phyloP scores from a whole-genome alignment of 2,797 vertebrate species.

The Geotrypetes seraphini region DNA sequence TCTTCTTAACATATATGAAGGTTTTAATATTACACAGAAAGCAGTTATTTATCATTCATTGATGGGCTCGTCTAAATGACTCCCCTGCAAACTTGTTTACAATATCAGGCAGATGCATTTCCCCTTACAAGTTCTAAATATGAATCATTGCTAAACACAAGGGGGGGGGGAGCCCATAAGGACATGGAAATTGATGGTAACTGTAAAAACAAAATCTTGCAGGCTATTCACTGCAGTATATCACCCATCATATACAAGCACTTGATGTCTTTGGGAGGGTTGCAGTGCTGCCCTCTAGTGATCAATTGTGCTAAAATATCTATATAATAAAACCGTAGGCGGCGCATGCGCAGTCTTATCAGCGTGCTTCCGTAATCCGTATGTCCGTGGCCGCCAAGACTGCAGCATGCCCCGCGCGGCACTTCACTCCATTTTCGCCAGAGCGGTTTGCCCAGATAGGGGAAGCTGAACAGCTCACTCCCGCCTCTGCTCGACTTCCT shows the following conservation, averaged over 20 bases:
- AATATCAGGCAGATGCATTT: background rate
- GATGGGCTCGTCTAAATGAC: background rate
- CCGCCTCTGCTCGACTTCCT: too few relatives aligned
- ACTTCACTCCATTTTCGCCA: too few relatives aligned
- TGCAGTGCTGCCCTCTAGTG: conserved; percentile 48
- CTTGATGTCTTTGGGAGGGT: too few relatives aligned
- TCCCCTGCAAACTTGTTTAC: too few relatives aligned
- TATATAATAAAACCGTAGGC: too few relatives aligned
- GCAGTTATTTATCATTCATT: background rate
- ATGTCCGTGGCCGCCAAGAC: too few relatives aligned
- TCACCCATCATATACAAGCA: background rate
- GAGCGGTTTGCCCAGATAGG: too few relatives aligned
- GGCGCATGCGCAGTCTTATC: too few relatives aligned
- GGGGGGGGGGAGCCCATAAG: background rate
- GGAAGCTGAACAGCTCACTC: too few relatives aligned
- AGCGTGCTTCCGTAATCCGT: too few relatives aligned
- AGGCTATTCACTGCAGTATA: background rate
- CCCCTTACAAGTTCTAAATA: background rate
- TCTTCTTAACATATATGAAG: background rate
- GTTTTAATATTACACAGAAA: background rate
- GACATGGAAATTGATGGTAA: background rate
- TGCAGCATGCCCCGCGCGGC: too few relatives aligned
- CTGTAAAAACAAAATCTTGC: background rate
- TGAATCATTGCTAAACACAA: background rate
- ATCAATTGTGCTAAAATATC: too few relatives aligned